Evolutionary conservation across 2,797 vertebrate genomes (phyloP).

Genomic region (Enoplosus armatus): DNA sequence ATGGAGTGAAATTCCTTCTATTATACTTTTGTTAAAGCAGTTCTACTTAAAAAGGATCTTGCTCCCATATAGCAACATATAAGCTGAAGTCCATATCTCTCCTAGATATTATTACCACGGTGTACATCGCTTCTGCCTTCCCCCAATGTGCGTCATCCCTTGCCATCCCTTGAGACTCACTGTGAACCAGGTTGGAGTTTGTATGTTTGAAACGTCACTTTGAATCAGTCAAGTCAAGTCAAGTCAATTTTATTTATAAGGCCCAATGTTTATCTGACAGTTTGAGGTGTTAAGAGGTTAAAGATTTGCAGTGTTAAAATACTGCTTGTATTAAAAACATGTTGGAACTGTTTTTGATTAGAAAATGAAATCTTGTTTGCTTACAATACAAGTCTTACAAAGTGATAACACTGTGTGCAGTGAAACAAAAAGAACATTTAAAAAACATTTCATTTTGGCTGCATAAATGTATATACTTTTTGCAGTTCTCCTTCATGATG

Average conservation of each 20-base stretch:
- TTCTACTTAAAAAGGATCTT: background rate
- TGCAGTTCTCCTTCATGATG: no score
- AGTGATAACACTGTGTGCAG: no score
- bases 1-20: background rate
- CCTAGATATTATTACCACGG: conserved; percentile 13
- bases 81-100: conserved; percentile 6
- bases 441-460: no score
- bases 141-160: background rate
- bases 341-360: background rate
- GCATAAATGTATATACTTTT: no score
- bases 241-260: background rate
- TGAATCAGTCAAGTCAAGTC: conserved; percentile 53
- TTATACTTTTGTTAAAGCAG: conserved; percentile 2
- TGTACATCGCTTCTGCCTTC: conserved; percentile 25
- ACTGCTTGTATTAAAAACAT: background rate
- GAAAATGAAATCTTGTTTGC: background rate
- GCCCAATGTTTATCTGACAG: conserved; percentile 2
- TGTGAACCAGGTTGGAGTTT: conserved; percentile 53
- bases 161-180: conserved; percentile 42
- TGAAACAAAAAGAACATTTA: no score
- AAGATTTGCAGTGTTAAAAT: background rate
- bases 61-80: background rate
- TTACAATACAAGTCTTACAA: background rate
- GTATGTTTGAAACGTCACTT: conserved; percentile 78
- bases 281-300: background rate